Evolutionary conservation across 2,797 vertebrate species (phyloP).

Genomic region (Prionace glauca): DNA sequence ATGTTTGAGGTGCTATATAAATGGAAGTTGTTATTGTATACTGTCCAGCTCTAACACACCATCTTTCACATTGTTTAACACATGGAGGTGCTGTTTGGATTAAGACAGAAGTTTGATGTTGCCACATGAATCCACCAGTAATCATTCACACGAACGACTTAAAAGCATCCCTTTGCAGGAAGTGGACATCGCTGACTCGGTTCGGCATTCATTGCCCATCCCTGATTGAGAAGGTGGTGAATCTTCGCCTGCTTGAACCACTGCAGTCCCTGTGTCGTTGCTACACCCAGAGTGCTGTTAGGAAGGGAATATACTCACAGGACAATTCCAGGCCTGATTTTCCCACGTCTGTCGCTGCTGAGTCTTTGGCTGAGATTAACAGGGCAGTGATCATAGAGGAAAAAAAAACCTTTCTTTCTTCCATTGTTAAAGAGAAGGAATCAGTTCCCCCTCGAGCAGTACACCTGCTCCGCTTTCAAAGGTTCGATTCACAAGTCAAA

Average conservation of each 20-base stretch:
- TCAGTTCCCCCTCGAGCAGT: neutral
- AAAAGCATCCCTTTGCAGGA: no score
- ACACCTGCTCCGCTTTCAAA: neutral
- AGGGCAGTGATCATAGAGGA: neutral
- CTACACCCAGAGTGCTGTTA: no score
- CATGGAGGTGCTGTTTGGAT: neutral
- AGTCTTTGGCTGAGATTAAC: neutral
- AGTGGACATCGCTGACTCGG: no score
- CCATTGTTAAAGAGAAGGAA: neutral
- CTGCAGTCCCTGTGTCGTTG: no score
- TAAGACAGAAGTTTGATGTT: neutral
- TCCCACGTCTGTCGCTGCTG: neutral
- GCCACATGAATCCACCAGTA: neutral
- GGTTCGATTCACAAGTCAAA: neutral
- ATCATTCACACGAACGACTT: neutral
- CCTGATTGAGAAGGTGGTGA: no score
- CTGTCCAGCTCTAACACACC: neutral
- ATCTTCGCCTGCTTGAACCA: no score
- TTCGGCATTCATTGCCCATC: no score
- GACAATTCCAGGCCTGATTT: neutral
- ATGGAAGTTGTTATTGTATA: neutral
- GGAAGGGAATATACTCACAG: no score
- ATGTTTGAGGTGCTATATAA: neutral
- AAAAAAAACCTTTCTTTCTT: neutral
- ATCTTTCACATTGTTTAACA: neutral